These are phyloP conservation scores for Ivindomyrus marchei DNA, from an alignment of 2,113 vertebrate genomes.

Conservation along the genomic window DNA sequence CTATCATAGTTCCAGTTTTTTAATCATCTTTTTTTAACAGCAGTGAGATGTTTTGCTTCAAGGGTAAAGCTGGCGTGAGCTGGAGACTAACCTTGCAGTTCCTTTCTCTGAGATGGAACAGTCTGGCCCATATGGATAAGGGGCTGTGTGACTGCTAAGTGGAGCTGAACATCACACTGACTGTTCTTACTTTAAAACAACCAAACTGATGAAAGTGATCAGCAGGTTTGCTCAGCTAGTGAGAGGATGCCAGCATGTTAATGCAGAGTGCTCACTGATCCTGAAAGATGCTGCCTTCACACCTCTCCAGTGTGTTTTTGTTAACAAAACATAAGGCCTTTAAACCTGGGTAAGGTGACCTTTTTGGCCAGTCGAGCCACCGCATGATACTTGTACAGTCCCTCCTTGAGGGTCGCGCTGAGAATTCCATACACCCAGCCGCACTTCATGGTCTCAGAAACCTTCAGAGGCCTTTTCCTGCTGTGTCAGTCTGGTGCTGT, in stretches of 20 bases:
- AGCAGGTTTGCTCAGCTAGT: not conserved
- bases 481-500: slow-evolving; percentile 62
- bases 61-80: not conserved
- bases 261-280: not conserved
- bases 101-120: not conserved
- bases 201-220: not conserved
- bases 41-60: not conserved
- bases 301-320: not conserved
- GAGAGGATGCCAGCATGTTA: not conserved
- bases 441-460: not conserved
- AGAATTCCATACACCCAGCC: not conserved
- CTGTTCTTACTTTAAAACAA: not conserved
- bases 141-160: not conserved
- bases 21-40: not conserved
- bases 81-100: not conserved
- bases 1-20: not conserved
- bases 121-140: not conserved
- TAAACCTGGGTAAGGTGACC: not conserved
- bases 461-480: slow-evolving; percentile 50
- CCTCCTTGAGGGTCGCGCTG: not conserved
- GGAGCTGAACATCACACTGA: not conserved
- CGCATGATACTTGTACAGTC: not conserved
- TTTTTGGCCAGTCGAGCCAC: not conserved
- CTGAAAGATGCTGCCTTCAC: not conserved
- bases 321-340: not conserved